A percentile compares a stretch with the other conserved stretches of the same genome.
Conservation (phyloP, 2,797 vertebrate genomes). For the Bradypodion ventrale region DNA sequence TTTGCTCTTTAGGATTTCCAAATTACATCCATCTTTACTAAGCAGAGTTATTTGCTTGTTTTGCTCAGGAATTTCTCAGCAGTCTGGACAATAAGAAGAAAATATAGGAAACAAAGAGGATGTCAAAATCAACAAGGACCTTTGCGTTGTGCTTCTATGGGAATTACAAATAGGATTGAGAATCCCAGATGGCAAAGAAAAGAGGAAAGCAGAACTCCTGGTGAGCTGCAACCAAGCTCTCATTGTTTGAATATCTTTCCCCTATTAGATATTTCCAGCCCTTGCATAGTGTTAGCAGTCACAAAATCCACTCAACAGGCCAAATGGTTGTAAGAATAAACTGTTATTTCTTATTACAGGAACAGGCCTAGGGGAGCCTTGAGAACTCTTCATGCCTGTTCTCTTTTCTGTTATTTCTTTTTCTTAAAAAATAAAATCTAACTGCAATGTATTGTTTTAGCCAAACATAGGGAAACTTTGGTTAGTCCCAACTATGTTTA, state of each 20-base stretch:
- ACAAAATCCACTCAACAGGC: neutral
- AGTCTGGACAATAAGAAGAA: no score
- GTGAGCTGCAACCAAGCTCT: neutral
- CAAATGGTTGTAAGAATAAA: neutral
- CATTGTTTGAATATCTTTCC: neutral
- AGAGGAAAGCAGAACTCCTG: neutral
- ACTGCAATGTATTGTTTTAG: neutral
- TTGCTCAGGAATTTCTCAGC: no score
- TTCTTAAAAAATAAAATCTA: neutral
- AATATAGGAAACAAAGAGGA: no score
- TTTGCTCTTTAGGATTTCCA: no score
- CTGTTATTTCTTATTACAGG: neutral
- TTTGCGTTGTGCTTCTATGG: neutral
- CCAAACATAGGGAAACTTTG: neutral
- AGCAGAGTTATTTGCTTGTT: no score
- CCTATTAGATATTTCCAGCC: neutral
- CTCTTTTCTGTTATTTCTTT: no score
- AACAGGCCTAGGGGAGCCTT: no score
- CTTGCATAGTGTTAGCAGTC: neutral
- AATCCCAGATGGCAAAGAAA: neutral
- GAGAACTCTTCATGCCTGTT: no score
- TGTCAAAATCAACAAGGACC: neutral
- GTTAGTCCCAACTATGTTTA: neutral
- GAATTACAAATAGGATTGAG: neutral
- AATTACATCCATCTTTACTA: no score